These are phyloP conservation scores for Papilio dardanus DNA, from an alignment of 1,140 invertebrate species.

Conservation along the genomic window DNA sequence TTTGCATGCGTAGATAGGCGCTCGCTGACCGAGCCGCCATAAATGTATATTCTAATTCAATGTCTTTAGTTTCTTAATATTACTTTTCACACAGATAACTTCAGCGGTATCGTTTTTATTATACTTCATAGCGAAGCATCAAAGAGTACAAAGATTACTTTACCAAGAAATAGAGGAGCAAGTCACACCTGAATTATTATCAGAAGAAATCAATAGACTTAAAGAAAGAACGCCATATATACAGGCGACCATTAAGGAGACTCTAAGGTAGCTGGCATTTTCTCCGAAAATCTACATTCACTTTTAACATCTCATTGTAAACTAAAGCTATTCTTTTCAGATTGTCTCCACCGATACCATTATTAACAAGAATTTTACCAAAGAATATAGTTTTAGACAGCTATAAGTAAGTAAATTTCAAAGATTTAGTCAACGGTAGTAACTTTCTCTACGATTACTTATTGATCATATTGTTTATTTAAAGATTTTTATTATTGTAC, in stretches of 20 bases:
- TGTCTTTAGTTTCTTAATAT: background rate
- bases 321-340: constrained; percentile 61
- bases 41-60: background rate
- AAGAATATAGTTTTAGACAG: constrained; percentile 86
- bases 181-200: constrained; percentile 64
- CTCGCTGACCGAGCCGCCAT: too few relatives aligned
- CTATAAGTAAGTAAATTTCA: constrained; percentile 83
- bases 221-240: constrained; percentile 77
- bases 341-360: constrained; percentile 84
- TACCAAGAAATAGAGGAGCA: constrained; percentile 82
- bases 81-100: constrained; percentile 57
- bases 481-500: background rate
- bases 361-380: constrained; percentile 85
- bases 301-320: background rate
- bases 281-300: background rate
- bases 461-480: too few relatives aligned
- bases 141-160: constrained; percentile 77
- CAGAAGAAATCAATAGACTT: constrained; percentile 62
- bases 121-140: constrained; percentile 78
- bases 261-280: constrained; percentile 60
- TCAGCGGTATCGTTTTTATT: constrained; percentile 72
- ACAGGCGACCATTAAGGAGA: constrained; percentile 82
- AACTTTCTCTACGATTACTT: too few relatives aligned
- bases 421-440: too few relatives aligned
- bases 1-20: too few relatives aligned